Base-by-base conservation (phyloP, 2,888 invertebrate species). In the Lasioglossum morio region DNA sequence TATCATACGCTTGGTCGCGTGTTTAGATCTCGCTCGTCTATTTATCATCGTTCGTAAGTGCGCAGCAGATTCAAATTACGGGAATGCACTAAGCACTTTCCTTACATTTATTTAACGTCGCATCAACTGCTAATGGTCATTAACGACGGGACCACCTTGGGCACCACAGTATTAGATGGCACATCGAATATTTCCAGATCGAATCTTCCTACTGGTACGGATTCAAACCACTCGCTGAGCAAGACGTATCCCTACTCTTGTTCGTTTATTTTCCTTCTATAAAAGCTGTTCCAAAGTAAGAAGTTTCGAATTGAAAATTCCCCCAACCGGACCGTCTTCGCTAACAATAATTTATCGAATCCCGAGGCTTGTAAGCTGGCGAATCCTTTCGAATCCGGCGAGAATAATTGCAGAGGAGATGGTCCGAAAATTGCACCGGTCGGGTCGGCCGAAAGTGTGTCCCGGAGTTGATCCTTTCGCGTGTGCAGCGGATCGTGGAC, bases 371-470 rank as follows among this genome's bases (percentile, higher is more conserved):
- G 60, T 27, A n/a, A 14, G 27, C 30, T 0, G 16, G 72, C 46
- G 46, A 48, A 30, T 37, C 40, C 34, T 40, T 69, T 4, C 3
- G 37, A 27, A 12, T 60, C 27, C 70, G 48, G 43, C 23, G 4
- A 3, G 14, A 30, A 57, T 63, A 77, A 82, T 48, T 84, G 72
- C 46, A 2, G 10, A 0, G 16, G 43, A 5, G 37, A 43, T 57
- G 48, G 76, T 70, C 81, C 77, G 88, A 88, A 89, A 89, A 91
- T 90, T 89, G 88, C 85, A 46, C 60, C 79, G 63, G 30, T 30
- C 30, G 63, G 16, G 16, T 63, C 16, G 63, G 63, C 16, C 84
- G 63, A 69, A 88, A 87, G 81, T 84, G 89, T 90, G 86, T 87
- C 85, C 84, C 84, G 87, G 87, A 86, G 83, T 78, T 63, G 72